Percentiles rank a stretch among this genome's conserved stretches.
Evolutionary conservation across 2,113 vertebrate genomes (phyloP).

Genomic region (Hippotragus niger): DNA sequence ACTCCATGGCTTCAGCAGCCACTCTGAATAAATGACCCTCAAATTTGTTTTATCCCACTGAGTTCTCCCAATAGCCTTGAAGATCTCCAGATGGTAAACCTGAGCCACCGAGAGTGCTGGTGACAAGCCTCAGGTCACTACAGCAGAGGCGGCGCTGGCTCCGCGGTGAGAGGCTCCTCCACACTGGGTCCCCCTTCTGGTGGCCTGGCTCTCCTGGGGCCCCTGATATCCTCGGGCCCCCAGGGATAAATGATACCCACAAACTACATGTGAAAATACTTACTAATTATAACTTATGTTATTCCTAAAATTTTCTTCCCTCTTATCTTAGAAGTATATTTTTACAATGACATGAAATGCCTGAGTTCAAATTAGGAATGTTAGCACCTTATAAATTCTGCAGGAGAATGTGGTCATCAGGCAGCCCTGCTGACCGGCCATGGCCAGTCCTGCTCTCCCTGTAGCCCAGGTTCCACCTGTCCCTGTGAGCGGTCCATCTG

Average conservation of each 20-base stretch:
- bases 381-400: neutral
- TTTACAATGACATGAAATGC: neutral
- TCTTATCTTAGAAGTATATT: neutral
- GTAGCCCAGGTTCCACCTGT: neutral
- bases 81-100: neutral
- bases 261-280: neutral
- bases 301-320: neutral
- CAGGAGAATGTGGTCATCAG: neutral
- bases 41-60: neutral
- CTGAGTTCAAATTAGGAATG: neutral
- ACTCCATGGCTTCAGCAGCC: neutral
- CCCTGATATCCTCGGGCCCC: neutral
- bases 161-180: fast-evolving
- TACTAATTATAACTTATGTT: neutral
- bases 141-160: neutral
- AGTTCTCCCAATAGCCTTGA: neutral
- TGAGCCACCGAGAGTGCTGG: neutral
- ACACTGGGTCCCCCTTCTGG: fast-evolving
- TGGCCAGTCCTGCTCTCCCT: fast-evolving
- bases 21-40: neutral
- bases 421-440: neutral
- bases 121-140: neutral
- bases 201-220: neutral
- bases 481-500: neutral
- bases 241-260: neutral